Evolutionary conservation across 2,113 vertebrate genomes (phyloP).

Genomic region (Ondatra zibethicus): DNA sequence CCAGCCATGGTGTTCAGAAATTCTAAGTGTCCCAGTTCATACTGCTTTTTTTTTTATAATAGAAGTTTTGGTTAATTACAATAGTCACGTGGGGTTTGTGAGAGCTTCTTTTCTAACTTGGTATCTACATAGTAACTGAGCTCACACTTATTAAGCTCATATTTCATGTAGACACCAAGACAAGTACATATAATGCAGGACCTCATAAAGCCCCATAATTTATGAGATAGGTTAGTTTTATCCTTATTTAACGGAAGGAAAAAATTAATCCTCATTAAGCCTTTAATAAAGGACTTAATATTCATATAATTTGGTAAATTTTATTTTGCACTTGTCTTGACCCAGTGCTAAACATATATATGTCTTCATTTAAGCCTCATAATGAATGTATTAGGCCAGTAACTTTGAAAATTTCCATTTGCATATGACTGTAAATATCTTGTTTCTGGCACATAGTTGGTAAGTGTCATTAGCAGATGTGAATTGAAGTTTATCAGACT

Average conservation of each 20-base stretch:
- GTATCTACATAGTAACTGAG: not conserved
- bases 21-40: not conserved
- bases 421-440: not conserved
- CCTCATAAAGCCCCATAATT: slow-evolving; percentile 4
- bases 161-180: not conserved
- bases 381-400: not conserved
- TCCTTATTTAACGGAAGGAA: not conserved
- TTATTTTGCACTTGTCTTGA: slow-evolving; percentile 1
- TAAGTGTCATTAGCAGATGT: not conserved
- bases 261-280: slow-evolving; percentile 44
- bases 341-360: not conserved
- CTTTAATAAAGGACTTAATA: not conserved
- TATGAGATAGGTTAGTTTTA: slow-evolving; percentile 14
- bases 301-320: not conserved
- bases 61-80: not conserved
- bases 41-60: slow-evolving; percentile 12
- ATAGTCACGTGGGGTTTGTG: not conserved
- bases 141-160: slow-evolving; percentile 1
- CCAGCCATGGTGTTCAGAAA: not conserved
- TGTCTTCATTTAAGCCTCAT: slow-evolving; percentile 1
- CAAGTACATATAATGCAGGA: not conserved
- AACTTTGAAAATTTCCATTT: not conserved
- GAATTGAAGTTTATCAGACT: not conserved
- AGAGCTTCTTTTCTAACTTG: not conserved
- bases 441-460: not conserved